Evolutionary conservation across 2,113 vertebrate genomes (phyloP), one percentile per base, ranked within the genome.

Genomic region (Psittacula cyanocephala): DNA sequence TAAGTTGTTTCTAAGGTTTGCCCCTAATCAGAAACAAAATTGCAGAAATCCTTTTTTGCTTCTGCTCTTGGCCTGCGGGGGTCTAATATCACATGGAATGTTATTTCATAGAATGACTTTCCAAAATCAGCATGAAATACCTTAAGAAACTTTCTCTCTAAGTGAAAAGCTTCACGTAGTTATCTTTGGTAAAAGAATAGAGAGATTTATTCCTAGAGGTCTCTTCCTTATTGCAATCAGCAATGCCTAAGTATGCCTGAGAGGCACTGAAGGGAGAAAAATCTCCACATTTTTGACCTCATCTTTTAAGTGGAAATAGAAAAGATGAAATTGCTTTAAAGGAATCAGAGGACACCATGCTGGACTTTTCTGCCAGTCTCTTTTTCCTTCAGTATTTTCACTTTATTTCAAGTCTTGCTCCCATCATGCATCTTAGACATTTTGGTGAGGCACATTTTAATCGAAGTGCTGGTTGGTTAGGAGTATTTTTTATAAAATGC

Each of bases 1-100:
- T 85, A 93, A 76, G 35, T 71, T 44, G 4, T 67, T 93, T 90
- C 86, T 77, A 60, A 67, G 59, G 50, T 91, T 95, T 92, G 72
- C 69, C 50, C 68, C 25, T 78, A 81, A 83, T 92, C 76, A 81
- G 28, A 29, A 77, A 70, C 69, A 92, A 25, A 95, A 70, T 59
- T 23, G 13, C 62, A 80, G 33, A 53, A 94, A 67, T 77, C 17
- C 20, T 16, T 35, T 93, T 88, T 67, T 86, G 13, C 8, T 81
- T 93, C 49, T 88, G 53, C 62, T 93, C 10, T 53, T 37, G 37
- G 60, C 10, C 18, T 65, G 6, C 31, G 6, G 35, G 15, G 31
- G 31, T 77, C 28, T 77, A 86, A 55, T 80, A 81, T 53, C 31
- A 70, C 20, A 67, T 8, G 13, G 37, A 41, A 17, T 90, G 7